phyloP scores from a whole-genome alignment of 2,888 invertebrate species.

The Cinara cedri region DNA sequence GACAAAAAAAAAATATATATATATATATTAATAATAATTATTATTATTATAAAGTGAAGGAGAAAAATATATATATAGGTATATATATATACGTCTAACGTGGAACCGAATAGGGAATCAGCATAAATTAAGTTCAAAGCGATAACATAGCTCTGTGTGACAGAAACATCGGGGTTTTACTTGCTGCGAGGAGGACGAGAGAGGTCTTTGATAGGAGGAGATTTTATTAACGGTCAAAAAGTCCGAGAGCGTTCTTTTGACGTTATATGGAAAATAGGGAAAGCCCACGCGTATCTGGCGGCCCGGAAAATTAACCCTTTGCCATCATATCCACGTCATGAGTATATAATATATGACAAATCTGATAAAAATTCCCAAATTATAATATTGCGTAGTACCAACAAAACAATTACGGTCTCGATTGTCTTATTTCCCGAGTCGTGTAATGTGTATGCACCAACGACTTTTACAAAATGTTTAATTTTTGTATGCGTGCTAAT shows the following conservation, averaged over 20 bases:
- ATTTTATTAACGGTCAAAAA: conserved; percentile 55
- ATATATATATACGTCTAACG: conserved; percentile 16
- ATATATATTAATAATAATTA: conserved; percentile 31
- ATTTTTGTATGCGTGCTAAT: no score
- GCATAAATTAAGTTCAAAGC: conserved; percentile 53
- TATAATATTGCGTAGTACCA: not conserved
- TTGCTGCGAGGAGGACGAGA: conserved; percentile 2
- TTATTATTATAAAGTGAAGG: conserved; percentile 7
- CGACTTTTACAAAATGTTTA: not conserved
- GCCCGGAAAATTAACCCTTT: conserved; percentile 55
- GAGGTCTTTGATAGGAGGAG: conserved; percentile 42
- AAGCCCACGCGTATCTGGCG: conserved; percentile 32
- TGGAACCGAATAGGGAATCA: conserved; percentile 29
- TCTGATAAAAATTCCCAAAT: conserved; percentile 52
- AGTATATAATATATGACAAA: conserved; percentile 26
- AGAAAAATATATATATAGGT: conserved; percentile 7
- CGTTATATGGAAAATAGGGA: conserved; percentile 53
- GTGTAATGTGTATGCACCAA: not conserved
- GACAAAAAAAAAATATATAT: conserved; percentile 24
- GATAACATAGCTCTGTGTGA: conserved; percentile 32
- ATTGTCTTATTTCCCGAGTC: conserved; percentile 16
- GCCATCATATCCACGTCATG: conserved; percentile 47
- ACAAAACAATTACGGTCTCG: conserved; percentile 9
- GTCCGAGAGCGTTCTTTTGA: conserved; percentile 54
- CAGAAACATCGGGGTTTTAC: conserved; percentile 47